phyloP scores from a whole-genome alignment of 1,140 invertebrate species.

The Orius insidiosus region DNA sequence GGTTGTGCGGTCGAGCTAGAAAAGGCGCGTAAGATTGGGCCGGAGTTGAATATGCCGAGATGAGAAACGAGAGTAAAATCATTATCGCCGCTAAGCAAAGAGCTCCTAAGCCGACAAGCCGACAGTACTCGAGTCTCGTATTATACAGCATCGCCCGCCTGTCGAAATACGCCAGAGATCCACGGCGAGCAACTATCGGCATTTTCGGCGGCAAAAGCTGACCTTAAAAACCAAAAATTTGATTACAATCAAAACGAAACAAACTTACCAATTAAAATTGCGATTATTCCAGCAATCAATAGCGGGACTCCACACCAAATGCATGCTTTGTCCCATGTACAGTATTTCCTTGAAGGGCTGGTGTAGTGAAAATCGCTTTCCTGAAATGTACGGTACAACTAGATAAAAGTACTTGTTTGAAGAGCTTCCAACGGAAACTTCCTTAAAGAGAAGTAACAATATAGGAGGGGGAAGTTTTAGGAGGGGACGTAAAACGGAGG shows the following conservation, averaged over 20 bases:
- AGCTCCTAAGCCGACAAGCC: constrained; percentile 10
- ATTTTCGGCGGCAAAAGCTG: constrained; percentile 10
- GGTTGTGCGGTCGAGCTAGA: not conserved
- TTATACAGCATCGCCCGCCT: constrained; percentile 9
- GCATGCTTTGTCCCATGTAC: constrained; percentile 13
- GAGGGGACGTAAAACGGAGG: too few relatives aligned
- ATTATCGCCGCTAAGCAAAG: constrained; percentile 10
- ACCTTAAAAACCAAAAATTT: constrained; percentile 5
- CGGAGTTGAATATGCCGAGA: constrained; percentile 11
- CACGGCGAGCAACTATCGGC: constrained; percentile 7
- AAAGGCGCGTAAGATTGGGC: constrained; percentile 4
- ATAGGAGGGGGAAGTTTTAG: too few relatives aligned
- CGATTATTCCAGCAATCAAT: constrained; percentile 9
- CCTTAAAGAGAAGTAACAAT: too few relatives aligned
- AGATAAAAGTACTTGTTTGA: too few relatives aligned
- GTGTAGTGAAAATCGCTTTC: constrained; percentile 5
- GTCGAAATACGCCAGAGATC: constrained; percentile 7
- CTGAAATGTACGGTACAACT: constrained; percentile 2
- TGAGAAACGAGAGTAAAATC: constrained; percentile 10
- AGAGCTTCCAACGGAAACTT: too few relatives aligned
- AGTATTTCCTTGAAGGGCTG: not conserved
- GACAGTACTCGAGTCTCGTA: constrained; percentile 5
- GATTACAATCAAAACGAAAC: not conserved
- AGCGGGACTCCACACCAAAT: constrained; percentile 16
- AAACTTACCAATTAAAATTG: constrained; percentile 13